These are phyloP conservation scores for Ariopsis seemanni DNA, from an alignment of 2,113 vertebrate species.

Conservation along the genomic window DNA sequence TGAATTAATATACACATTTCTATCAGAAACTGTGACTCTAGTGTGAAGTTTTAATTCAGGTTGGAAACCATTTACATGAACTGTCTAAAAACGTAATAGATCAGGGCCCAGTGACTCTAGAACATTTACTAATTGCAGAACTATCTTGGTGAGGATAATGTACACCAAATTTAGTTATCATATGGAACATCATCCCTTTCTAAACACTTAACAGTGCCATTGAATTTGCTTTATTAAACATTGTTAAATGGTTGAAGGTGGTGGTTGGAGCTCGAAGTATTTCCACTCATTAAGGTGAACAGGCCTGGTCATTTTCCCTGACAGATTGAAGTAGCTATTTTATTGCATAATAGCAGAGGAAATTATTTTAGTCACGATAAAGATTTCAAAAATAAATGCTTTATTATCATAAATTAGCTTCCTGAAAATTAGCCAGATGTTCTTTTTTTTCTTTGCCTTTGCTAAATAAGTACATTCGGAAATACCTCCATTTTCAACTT, in stretches of 20 bases:
- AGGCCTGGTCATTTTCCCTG: constrained; percentile 22
- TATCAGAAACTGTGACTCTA: background rate
- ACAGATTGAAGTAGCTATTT: constrained; percentile 51
- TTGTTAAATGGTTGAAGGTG: constrained; percentile 17
- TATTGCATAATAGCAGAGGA: constrained; percentile 47
- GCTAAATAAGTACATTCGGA: constrained; percentile 18
- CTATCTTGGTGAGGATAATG: background rate
- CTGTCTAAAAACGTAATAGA: background rate
- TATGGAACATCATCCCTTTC: background rate
- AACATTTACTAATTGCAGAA: background rate
- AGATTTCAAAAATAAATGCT: constrained; percentile 37
- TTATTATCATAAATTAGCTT: constrained; percentile 29
- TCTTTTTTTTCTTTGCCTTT: constrained; percentile 21
- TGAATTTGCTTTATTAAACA: constrained; percentile 1
- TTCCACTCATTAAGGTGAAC: constrained; percentile 30
- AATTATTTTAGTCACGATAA: constrained; percentile 43
- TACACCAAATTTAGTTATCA: background rate
- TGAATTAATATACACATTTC: background rate
- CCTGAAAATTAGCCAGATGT: background rate
- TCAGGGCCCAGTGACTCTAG: background rate
- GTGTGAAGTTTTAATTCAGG: background rate
- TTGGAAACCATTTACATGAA: background rate
- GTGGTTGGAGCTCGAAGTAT: constrained; percentile 17
- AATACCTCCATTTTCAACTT: constrained; percentile 13
- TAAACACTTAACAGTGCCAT: background rate